Base-by-base conservation (phyloP, 2,113 vertebrate genomes). In the Condylura cristata region DNA sequence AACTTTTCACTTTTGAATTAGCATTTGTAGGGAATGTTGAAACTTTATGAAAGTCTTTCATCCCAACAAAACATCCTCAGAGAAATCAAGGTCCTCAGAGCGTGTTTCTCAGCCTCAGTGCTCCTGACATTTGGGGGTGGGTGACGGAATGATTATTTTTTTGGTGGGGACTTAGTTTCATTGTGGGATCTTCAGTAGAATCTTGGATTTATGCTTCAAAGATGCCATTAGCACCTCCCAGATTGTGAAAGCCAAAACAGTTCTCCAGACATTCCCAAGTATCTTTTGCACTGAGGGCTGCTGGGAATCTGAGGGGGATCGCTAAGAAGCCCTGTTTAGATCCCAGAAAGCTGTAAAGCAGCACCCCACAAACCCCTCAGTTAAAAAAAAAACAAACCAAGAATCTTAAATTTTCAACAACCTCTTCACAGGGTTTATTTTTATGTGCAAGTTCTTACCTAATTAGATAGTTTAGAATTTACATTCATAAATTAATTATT, bases 371-470 rank as follows among this genome's bases (percentile, higher is more conserved):
- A n/a, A 60, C 5, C 39, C 28, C n/a, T 60, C 75, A 60, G 37
- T 81, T 8, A 56, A 56, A 56, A 56, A 56, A 74, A 91, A 81
- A 51, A 51, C 13, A 28, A 91, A 72, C 18, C 20, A 95, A 71
- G 4, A 78, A 78, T 56, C 75, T 13, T 12, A 91, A 34, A 51
- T 8, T 96, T 81, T 72, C 34, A 74, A n/a, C 11, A 78, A 72
- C 46, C 48, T 80, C 22, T 56, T 87, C 41, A 71, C 5, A 86
- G 58, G 81, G 17, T 85, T 95, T 89, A 82, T 75, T 82, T 90
- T 94, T 91, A 53, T 71, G 22, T 89, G 7, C 34, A 91, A 75
- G 39, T 4, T 41, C 37, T 94, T 92, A 34, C 34, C 13, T 90
- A 65, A 66, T 51, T n/a, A n/a, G n/a, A n/a, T n/a, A n/a, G n/a